Base-by-base conservation (phyloP, 2,888 invertebrate genomes). In the Athalia circularis region DNA sequence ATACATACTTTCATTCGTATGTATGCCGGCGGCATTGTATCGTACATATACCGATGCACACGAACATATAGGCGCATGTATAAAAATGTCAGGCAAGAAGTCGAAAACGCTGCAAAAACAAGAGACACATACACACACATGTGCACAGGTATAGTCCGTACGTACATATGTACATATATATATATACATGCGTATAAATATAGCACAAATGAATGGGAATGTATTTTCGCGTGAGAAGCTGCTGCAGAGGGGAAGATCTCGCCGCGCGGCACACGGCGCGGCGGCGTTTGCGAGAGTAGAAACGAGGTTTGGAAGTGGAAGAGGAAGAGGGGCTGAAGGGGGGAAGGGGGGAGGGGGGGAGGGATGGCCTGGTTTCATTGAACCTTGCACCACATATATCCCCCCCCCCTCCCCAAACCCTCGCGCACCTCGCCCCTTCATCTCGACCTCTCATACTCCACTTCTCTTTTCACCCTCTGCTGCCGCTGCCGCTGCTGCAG, bases 331-430 rank as follows among this genome's bases (percentile, higher is more conserved):
- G 43, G 77, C 62, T 45, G 65, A 62, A 65, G 78, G 81, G 80
- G 81, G 83, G 83, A 84, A 83, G 81, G n/a, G n/a, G n/a, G n/a
- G n/a, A 65, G 78, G 81, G 80, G 81, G 83, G 83, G 84, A 83
- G 81, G 84, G 81, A 81, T 87, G 88, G 87, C 88, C 88, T 88
- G 86, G 85, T 88, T 88, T 88, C 88, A 87, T 88, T 88, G 88
- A 88, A 88, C 88, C 85, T 68, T 86, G 85, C 85, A 83, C 67
- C 74, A 64, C 43, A 68, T 68, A 68, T 43, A 68, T 29, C 29
- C 50, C 68, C 68, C 52, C 54, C 3, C 68, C 43, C 43, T 15
- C 54, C 68, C 52, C 68, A n/a, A n/a, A n/a, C 65, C 65, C 65
- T 47, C n/a, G 8, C 15, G 47, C 13, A 11, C 5, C 45, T 68